A percentile compares a stretch with the other conserved stretches of the same genome.
Evolutionary conservation across 1,140 invertebrate genomes (phyloP).

Genomic region (Diorhabda carinulata): DNA sequence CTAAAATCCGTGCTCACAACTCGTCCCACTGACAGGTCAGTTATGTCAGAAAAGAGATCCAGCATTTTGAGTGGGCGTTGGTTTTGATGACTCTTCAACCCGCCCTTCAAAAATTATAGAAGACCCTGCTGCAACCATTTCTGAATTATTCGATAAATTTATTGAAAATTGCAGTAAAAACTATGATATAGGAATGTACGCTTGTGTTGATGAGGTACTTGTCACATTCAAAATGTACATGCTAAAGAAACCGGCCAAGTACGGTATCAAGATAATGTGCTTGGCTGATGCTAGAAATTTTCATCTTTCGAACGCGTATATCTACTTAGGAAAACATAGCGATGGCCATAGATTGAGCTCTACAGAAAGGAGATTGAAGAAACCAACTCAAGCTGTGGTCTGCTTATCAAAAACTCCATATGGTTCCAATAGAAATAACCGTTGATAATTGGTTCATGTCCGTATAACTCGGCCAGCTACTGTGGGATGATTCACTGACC

Average conservation of each 20-base stretch:
- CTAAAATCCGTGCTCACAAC: too few relatives aligned
- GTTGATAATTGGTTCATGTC: constrained; percentile 3
- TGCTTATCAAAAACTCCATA: constrained; percentile 36
- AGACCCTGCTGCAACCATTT: too few relatives aligned
- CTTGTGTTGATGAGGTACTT: constrained; percentile 11
- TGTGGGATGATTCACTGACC: constrained; percentile 30
- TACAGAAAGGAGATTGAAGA: neutral
- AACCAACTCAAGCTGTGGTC: constrained; percentile 33
- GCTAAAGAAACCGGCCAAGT: constrained; percentile 24
- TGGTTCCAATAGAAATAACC: constrained; percentile 17
- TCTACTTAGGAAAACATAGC: too few relatives aligned
- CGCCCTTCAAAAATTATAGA: neutral
- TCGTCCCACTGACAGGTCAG: too few relatives aligned
- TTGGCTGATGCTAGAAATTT: neutral
- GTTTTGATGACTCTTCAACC: too few relatives aligned
- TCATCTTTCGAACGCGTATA: too few relatives aligned
- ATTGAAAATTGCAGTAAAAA: too few relatives aligned
- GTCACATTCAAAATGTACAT: constrained; percentile 27
- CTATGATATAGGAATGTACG: neutral
- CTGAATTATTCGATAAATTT: too few relatives aligned
- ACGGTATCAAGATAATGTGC: constrained; percentile 24
- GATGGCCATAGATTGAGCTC: too few relatives aligned
- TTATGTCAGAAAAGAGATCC: too few relatives aligned
- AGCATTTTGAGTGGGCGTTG: too few relatives aligned
- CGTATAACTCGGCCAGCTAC: constrained; percentile 15